A percentile compares a stretch with the other conserved stretches of the same genome.
These are phyloP conservation scores for Heliconius nattereri DNA, from an alignment of 1,140 invertebrate genomes.

Conservation along the genomic window DNA sequence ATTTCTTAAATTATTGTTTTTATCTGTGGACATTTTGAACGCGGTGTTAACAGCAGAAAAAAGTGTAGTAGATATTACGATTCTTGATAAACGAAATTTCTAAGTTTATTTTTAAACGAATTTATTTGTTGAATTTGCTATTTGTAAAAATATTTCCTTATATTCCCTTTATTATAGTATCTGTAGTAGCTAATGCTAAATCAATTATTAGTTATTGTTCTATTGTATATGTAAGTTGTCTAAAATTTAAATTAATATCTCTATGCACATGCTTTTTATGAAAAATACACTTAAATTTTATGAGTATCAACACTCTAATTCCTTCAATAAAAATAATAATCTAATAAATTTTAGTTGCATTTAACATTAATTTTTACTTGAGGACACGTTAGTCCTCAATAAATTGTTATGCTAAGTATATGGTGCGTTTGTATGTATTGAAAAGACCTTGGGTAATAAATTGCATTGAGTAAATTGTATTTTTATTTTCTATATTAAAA, in stretches of 20 bases:
- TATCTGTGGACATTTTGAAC: not conserved
- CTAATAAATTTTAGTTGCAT: slow-evolving; percentile 19
- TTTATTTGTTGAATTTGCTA: slow-evolving; percentile 36
- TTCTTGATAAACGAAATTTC: not conserved
- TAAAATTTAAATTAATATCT: slow-evolving; percentile 30
- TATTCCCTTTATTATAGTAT: slow-evolving; percentile 22
- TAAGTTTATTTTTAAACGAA: slow-evolving; percentile 16
- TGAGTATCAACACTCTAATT: slow-evolving; percentile 15
- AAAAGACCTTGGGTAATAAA: slow-evolving; percentile 70
- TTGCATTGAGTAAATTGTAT: slow-evolving; percentile 59
- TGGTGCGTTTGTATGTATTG: slow-evolving; percentile 77
- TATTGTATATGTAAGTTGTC: slow-evolving; percentile 37
- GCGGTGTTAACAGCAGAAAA: not conserved
- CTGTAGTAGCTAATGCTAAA: slow-evolving; percentile 39
- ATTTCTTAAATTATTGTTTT: slow-evolving; percentile 11
- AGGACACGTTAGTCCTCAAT: slow-evolving; percentile 27
- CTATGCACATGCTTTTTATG: slow-evolving; percentile 54
- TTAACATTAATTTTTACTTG: not conserved
- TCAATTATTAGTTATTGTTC: slow-evolving; percentile 46
- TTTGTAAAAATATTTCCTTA: slow-evolving; percentile 30
- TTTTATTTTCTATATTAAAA: slow-evolving; percentile 5
- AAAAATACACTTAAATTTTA: slow-evolving; percentile 25
- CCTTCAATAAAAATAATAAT: slow-evolving; percentile 7
- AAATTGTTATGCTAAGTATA: slow-evolving; percentile 75
- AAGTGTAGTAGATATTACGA: not conserved